Base-by-base conservation (phyloP, 2,888 invertebrate genomes). In the Plagodis dolabraria region DNA sequence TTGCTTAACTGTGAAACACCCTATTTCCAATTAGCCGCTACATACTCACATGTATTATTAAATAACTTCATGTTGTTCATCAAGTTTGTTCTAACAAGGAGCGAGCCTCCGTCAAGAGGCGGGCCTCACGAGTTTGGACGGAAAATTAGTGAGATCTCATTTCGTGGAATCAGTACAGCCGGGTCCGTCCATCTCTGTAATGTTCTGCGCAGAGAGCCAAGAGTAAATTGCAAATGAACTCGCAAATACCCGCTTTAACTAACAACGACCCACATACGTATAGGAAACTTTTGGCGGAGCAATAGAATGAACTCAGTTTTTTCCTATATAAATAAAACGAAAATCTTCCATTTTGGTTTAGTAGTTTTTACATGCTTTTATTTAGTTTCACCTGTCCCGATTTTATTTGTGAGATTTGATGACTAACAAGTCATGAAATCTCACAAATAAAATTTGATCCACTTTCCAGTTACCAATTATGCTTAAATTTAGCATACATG, bases 111-210 rank as follows among this genome's bases (percentile, higher is more conserved):
- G 35, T 50, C 58, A 42, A 59, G 49, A 7, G 49, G 40, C 38
- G 7, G 38, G 46, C 49, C 54, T 60, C 48, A 44, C 36, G 50
- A 60, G 62, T 49, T 64, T 49, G 52, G 63, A 52, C 64, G 54
- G 71, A 70, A 74, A 80, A 79, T 78, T 75, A 74, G 77, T 68
- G 68, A 69, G 74, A 76, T 79, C 77, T 79, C 76, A 77, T 82
- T 81, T 73, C 66, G 65, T 70, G 63, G 72, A 78, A 82, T 80
- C 80, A 79, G 76, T 57, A 63, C 64, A 60, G 60, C 49, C 54
- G 56, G 57, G 69, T 61, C 56, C 65, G 64, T 67, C 63, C 65
- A 67, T 68, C 68, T 61, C 63, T 62, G 64, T 67, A 67, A 71
- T 68, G 66, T 59, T 63, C 64, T 63, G 63, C 60, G 57, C 65